phyloP scores from a whole-genome alignment of 1,140 invertebrate genomes.

The Dermatophagoides farinae region DNA sequence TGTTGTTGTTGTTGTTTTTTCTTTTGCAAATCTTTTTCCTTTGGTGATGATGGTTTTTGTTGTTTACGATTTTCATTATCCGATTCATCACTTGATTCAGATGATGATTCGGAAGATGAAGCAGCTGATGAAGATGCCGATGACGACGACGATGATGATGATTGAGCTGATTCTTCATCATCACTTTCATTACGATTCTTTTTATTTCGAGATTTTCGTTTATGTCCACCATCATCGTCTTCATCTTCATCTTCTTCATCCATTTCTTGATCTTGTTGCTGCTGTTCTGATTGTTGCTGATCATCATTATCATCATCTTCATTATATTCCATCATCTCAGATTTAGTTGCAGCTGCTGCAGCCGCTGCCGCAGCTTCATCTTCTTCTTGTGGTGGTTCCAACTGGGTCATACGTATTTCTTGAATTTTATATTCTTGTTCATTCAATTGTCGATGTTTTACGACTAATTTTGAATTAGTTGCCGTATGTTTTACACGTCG shows the following conservation, averaged over 20 bases:
- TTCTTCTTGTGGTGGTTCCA: conserved; percentile 58
- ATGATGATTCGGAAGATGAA: conserved; percentile 9
- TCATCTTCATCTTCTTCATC: neutral
- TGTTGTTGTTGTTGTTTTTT: neutral
- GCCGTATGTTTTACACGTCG: conserved; percentile 46
- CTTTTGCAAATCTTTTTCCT: neutral
- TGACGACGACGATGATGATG: conserved; percentile 13
- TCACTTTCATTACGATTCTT: conserved; percentile 16
- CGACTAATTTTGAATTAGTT: conserved; percentile 62
- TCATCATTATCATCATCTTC: no score
- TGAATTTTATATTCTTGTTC: conserved; percentile 66
- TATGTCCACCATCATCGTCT: neutral
- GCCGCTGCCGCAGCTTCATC: conserved; percentile 19
- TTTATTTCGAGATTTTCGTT: conserved; percentile 5
- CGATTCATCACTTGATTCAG: conserved; percentile 14
- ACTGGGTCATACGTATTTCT: conserved; percentile 47
- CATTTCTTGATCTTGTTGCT: neutral
- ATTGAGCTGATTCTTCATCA: conserved; percentile 15
- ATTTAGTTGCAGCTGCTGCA: neutral
- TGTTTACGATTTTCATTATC: conserved; percentile 16
- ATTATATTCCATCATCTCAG: no score
- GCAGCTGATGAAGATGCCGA: conserved; percentile 14
- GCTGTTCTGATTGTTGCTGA: neutral
- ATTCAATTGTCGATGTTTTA: conserved; percentile 71
- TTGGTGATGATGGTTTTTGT: conserved; percentile 23